Evolutionary conservation across 2,888 invertebrate genomes (phyloP), one percentile per base, ranked within the genome.

Genomic region (Agrochola circellaris): DNA sequence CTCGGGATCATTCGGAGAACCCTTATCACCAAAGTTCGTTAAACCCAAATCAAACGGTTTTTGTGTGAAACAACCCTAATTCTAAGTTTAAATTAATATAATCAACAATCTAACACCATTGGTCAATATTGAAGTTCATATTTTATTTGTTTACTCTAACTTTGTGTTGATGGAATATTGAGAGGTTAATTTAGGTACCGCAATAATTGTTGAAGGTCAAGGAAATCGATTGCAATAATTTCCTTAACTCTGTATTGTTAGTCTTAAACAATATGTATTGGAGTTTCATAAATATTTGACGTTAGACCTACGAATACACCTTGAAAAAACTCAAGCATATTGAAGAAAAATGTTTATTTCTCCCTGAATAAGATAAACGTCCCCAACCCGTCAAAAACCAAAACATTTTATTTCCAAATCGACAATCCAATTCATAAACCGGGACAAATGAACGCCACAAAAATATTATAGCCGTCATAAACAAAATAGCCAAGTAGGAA

Each of bases 1-100:
- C 86, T 91, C 84, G 86, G 89, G 86, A 90, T 90, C 91, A 91
- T 88, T 89, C 88, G 48, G 85, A 85, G 82, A 87, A 92, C 93
- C 93, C 92, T 90, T 89, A 89, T 93, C 93, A 92, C 82, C 74
- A 75, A 92, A 93, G 83, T 93, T 92, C 83, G 88, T 88, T 85
- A 87, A 80, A 90, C 90, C 91, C 90, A 83, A 89, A 91, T 92
- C 90, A 91, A 91, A 90, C 79, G 88, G 84, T 92, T 92, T 93
- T 92, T 91, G 89, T 91, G 89, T 85, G 71, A 81, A 84, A 84
- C 80, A 86, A 85, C 90, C 86, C 83, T 87, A 86, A 88, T 84
- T 80, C 86, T 84, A 87, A 88, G 81, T 90, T 89, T 89, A 88
- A 90, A 91, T 91, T 90, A 89, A 91, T 89, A 86, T 82, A 86